Evolutionary conservation across 2,113 vertebrate species (phyloP).

Genomic region (Xiphias gladius): DNA sequence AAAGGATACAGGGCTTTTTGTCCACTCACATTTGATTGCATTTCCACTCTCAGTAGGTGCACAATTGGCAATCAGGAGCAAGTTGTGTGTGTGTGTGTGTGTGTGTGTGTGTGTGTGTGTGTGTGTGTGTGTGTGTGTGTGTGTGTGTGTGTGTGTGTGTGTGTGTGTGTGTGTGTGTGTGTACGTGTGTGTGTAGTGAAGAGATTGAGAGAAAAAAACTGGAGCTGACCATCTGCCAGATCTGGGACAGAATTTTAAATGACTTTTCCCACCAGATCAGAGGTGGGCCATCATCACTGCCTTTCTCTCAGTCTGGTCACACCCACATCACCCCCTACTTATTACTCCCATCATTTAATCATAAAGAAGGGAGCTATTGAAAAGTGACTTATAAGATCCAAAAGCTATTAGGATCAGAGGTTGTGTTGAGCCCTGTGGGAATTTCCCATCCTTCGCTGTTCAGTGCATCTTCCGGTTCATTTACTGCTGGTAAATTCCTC

Average conservation of each 20-base stretch:
- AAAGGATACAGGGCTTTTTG: slow-evolving; percentile 35
- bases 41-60: slow-evolving; percentile 22
- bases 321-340: not conserved
- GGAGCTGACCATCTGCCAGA: slow-evolving; percentile 56
- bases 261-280: slow-evolving; percentile 29
- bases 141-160: no score
- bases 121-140: slow-evolving; percentile 9
- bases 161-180: slow-evolving; percentile 3
- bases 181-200: not conserved
- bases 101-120: slow-evolving; percentile 3
- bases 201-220: not conserved
- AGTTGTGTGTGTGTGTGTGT: slow-evolving; percentile 1
- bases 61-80: slow-evolving; percentile 16
- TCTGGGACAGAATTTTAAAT: slow-evolving; percentile 37
- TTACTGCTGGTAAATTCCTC: slow-evolving; percentile 37
- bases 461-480: slow-evolving; percentile 48
- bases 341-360: slow-evolving; percentile 51
- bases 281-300: slow-evolving; percentile 33
- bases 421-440: slow-evolving; percentile 31
- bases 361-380: slow-evolving; percentile 27
- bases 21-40: slow-evolving; percentile 40
- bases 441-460: slow-evolving; percentile 39
- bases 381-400: slow-evolving; percentile 50
- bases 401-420: slow-evolving; percentile 49
- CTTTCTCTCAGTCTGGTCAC: slow-evolving; percentile 28